Base-by-base conservation (phyloP, 2,113 vertebrate genomes). In the Terrapene triunguis region DNA sequence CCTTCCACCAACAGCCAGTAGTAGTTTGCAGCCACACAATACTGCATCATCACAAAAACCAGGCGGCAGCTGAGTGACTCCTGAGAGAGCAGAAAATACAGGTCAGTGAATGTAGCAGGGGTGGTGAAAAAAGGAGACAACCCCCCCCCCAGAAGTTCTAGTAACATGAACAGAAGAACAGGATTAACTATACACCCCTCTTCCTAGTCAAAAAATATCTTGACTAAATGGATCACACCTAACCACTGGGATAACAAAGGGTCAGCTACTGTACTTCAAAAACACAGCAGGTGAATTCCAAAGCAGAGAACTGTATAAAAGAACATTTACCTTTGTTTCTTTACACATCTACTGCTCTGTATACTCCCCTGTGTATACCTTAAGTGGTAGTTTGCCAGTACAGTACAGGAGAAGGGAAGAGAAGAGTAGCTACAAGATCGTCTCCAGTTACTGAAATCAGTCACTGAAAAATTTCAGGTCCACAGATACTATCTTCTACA, bases 1-100 rank as follows among this genome's bases (percentile, higher is more conserved):
- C 99, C 99, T 96, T 99, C 99, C 97, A 99, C 99, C 98, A 99
- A 98, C 88, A 99, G 97, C 99, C 99, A 99, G 96, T 99, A 99
- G 98, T 99, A 99, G 95, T 99, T 99, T 89, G 99, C 99, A 53
- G 99, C 99, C 93, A 99, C 99, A 2, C 99, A 99, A 96, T 99
- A 99, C 96, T 99, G 99, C 99, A 99, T 99, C 99, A 99, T 99
- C 97, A 99, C 99, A 95, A 99, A 98, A 90, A 99, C 99, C 90
- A 99, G 97, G 12, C 99, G 99, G 81, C 99, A 99, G 94, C 99
- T 98, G 42, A 98, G 97, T 1, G 99, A 99, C 59, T 99, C 98
- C 99, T 99, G 97, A 5, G 59, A 86, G 0, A 2, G 42, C 72
- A 93, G 48, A 91, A 93, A 88, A 65, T 10, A 93, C 29, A 92